A percentile compares a stretch with the other conserved stretches of the same genome.
phyloP scores from a whole-genome alignment of 2,113 vertebrate genomes.

The Drymodes brunneopygia region DNA sequence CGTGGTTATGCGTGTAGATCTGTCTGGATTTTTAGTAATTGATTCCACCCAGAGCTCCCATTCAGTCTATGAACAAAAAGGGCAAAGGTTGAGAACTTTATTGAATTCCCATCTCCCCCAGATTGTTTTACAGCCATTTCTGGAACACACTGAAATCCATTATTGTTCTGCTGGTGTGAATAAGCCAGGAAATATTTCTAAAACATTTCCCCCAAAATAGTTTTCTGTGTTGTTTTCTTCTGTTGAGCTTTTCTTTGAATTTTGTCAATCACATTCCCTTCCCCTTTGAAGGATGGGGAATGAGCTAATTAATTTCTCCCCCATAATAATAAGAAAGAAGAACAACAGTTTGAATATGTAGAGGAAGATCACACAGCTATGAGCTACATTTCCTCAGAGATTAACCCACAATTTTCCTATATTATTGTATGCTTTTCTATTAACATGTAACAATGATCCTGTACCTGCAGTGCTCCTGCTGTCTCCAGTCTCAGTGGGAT shows the following conservation, averaged over 20 bases:
- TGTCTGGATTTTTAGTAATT: neutral
- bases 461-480: neutral
- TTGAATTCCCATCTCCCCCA: neutral
- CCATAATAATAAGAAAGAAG: neutral
- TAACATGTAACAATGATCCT: neutral
- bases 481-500: neutral
- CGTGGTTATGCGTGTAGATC: neutral
- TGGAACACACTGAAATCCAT: neutral
- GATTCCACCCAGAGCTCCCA: neutral
- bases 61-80: neutral
- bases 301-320: neutral
- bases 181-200: neutral
- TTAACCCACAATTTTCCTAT: neutral
- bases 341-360: neutral
- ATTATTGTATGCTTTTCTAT: neutral
- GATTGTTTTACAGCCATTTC: neutral
- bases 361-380: neutral
- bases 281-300: neutral
- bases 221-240: neutral
- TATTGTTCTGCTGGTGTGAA: neutral
- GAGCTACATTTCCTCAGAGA: neutral
- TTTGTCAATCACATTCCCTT: neutral
- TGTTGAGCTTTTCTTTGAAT: neutral
- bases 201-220: rapidly evolving
- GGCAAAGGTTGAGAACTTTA: neutral